Evolutionary conservation across 2,797 vertebrate species (phyloP), one percentile per base, ranked within the genome.

Genomic region (Limosa lapponica): DNA sequence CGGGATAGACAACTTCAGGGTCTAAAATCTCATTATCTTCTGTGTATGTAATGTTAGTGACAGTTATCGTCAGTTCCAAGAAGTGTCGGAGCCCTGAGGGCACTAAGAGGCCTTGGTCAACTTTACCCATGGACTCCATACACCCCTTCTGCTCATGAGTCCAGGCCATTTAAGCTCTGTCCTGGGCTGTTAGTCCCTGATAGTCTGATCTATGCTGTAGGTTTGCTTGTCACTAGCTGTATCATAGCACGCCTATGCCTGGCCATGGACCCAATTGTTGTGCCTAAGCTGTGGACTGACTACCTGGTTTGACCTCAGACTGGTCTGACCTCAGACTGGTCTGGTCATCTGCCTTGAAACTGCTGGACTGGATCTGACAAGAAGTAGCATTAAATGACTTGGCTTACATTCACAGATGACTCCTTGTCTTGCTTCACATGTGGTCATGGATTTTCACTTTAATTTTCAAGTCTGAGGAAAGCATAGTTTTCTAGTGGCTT

Each of bases 211-310:
- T 64, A 2, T 37, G 54, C 8, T n/a, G 20, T 22, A 67, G 43
- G 11, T 27, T 91, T 80, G 1, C 37, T 58, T 65, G 67, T 65
- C 54, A 69, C 23, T 17, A 41, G 15, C 41, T 54, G 8, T 25
- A 20, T 6, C 25, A n/a, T 3, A 16, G 13, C 54, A 64, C 14
- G 8, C 3, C n/a, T 34, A 3, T 59, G 44, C 24, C 44, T 77
- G 62, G 36, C n/a, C 67, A 22, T 6, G 18, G 14, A 11, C n/a
- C 8, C 0, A 0, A 1, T 3, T 2, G 2, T 41, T 51, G 36
- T 59, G 30, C 48, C 43, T 59, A 49, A 51, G 39, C 30, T 75
- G 67, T 75, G 67, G 17, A 30, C 30, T 28, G 11, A 12, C 14
- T 18, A 14, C 17, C 27, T 43, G 10, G 2, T 39, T 57, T 80